phyloP scores from a whole-genome alignment of 2,797 vertebrate species.

The Anomalospiza imberbis region DNA sequence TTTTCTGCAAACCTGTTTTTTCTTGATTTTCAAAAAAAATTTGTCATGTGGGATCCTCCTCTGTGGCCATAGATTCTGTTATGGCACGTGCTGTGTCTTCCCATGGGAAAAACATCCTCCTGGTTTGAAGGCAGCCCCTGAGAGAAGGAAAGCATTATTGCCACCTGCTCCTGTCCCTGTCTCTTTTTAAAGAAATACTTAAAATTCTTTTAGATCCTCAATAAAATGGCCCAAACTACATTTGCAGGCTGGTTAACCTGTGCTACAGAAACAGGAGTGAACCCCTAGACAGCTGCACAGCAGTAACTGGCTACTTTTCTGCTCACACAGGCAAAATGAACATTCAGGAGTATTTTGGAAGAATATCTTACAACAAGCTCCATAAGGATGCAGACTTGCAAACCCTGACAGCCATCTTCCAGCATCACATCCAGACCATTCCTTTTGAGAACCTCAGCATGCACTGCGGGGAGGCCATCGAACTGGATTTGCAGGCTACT shows the following conservation, averaged over 20 bases:
- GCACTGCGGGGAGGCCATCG: slow-evolving; percentile 78
- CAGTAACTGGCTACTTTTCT: not conserved
- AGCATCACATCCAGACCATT: slow-evolving; percentile 75
- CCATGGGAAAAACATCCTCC: not conserved
- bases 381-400: slow-evolving; percentile 73
- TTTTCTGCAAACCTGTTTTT: not conserved
- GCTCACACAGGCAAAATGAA: slow-evolving; percentile 76
- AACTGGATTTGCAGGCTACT: slow-evolving; percentile 69
- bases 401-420: slow-evolving; percentile 79
- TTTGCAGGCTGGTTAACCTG: not conserved
- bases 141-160: not conserved
- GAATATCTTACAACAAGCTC: slow-evolving; percentile 77
- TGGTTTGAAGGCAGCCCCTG: not conserved
- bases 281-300: not conserved
- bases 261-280: not conserved
- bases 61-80: not conserved
- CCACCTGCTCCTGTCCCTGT: not conserved
- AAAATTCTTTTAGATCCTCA: not conserved
- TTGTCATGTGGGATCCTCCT: not conserved
- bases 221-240: not conserved
- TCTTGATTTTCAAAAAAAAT: not conserved
- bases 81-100: not conserved
- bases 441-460: slow-evolving; percentile 89
- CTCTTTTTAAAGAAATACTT: not conserved
- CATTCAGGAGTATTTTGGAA: slow-evolving; percentile 84